These are phyloP conservation scores for Nipponia nippon DNA, from an alignment of 2,113 vertebrate species.

Conservation along the genomic window DNA sequence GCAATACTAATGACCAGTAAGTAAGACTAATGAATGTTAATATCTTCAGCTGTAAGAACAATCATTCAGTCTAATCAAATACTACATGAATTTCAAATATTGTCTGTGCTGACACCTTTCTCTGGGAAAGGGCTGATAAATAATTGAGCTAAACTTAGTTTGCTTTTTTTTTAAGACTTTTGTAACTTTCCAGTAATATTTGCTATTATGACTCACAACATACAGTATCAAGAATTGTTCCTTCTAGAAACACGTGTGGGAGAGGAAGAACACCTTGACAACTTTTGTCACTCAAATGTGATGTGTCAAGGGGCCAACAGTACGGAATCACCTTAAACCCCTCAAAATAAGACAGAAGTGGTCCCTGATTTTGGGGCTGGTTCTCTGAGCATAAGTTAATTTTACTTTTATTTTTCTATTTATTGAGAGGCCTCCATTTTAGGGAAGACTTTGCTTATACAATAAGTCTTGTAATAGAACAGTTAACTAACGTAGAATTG, in stretches of 20 bases:
- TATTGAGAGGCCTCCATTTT: background rate
- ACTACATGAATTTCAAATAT: conserved; percentile 73
- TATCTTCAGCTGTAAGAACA: conserved; percentile 66
- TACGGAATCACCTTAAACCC: background rate
- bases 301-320: background rate
- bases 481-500: background rate
- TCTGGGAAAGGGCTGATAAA: conserved; percentile 59
- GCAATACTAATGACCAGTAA: conserved; percentile 77
- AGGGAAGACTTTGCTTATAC: background rate
- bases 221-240: background rate
- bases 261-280: background rate
- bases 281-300: background rate
- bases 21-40: conserved; percentile 74
- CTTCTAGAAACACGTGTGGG: background rate
- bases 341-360: background rate
- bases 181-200: background rate
- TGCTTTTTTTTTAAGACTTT: background rate
- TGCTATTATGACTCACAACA: background rate
- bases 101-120: conserved; percentile 50
- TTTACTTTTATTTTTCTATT: background rate
- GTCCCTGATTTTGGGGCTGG: background rate
- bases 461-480: background rate
- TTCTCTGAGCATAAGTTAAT: background rate
- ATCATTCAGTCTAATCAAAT: conserved; percentile 84
- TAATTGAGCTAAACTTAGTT: conserved; percentile 40